Percentiles rank a stretch among this genome's conserved stretches.
Conservation (phyloP, 2,888 invertebrate genomes). For the Clitarchus hookeri region DNA sequence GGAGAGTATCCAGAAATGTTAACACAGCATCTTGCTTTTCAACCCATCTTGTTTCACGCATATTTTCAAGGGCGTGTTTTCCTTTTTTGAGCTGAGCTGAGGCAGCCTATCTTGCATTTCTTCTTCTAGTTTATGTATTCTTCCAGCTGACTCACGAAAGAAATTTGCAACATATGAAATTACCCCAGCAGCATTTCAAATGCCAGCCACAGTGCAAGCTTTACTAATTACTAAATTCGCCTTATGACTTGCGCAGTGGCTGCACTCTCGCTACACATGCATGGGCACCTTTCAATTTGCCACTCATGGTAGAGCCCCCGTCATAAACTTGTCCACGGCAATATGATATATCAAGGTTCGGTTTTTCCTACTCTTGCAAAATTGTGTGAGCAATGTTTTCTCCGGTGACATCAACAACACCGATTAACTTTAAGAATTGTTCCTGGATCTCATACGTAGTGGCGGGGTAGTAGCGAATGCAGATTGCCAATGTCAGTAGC, state of each 20-base stretch:
- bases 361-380: slow-evolving; percentile 15
- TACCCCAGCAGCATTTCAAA: not conserved
- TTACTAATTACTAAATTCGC: not conserved
- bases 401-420: not conserved
- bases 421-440: not conserved
- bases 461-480: not conserved
- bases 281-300: slow-evolving; percentile 5
- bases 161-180: not conserved
- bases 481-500: not conserved
- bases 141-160: not conserved
- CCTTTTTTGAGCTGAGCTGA: not conserved
- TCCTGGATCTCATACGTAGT: slow-evolving; percentile 14
- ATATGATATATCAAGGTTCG: not conserved
- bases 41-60: slow-evolving; percentile 22
- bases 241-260: not conserved
- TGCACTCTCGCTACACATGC: not conserved
- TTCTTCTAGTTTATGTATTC: not conserved
- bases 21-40: slow-evolving; percentile 11
- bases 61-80: not conserved
- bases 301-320: not conserved
- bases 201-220: not conserved
- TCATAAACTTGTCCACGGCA: slow-evolving; percentile 6
- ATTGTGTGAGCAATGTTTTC: slow-evolving; percentile 12
- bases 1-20: not conserved
- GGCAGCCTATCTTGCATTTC: not conserved